Percentiles rank a stretch among this genome's conserved stretches.
These are phyloP conservation scores for Cepphus grylle DNA, from an alignment of 2,113 vertebrate genomes.

Conservation along the genomic window DNA sequence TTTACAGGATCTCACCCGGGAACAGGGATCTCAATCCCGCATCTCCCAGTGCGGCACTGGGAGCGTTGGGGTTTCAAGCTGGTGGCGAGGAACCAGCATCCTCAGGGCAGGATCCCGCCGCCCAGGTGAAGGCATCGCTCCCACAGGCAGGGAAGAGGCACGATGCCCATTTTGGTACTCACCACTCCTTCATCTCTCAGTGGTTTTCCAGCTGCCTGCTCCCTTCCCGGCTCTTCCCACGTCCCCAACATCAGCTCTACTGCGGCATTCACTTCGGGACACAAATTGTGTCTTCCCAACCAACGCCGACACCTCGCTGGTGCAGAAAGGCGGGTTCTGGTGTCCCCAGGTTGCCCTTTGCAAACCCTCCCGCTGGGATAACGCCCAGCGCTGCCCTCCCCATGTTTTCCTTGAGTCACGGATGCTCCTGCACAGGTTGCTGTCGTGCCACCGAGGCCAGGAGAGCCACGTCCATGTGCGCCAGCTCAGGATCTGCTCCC, in stretches of 20 bases:
- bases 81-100: background rate
- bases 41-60: background rate
- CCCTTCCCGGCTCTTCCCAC: background rate
- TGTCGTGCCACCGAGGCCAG: rapidly evolving
- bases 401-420: rapidly evolving
- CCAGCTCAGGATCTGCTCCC: background rate
- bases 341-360: background rate
- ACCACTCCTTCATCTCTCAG: background rate
- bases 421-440: background rate
- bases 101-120: background rate
- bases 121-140: background rate
- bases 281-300: background rate
- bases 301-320: background rate
- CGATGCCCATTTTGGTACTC: background rate
- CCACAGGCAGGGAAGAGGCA: background rate
- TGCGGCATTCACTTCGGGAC: rapidly evolving
- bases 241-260: background rate
- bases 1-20: background rate
- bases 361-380: background rate
- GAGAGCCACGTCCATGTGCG: rapidly evolving
- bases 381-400: too few species aligned
- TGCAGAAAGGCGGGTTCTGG: background rate
- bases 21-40: background rate
- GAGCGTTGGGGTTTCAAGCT: background rate
- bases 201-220: background rate